phyloP scores from a whole-genome alignment of 1,140 invertebrate genomes.

The Drosophila burlai region DNA sequence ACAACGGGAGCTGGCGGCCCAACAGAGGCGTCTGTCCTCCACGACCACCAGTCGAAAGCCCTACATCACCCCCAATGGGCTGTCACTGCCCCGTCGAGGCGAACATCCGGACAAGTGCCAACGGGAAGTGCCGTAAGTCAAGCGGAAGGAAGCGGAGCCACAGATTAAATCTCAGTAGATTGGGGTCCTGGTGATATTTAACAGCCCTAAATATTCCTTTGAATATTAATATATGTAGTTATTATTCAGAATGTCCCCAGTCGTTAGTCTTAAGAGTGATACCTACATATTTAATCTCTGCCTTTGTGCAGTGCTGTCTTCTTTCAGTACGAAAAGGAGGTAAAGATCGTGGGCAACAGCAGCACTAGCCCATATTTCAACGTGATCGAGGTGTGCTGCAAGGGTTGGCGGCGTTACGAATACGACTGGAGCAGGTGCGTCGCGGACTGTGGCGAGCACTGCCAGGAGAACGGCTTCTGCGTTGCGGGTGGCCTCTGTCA shows the following conservation, averaged over 20 bases:
- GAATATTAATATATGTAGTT: background rate
- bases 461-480: slow-evolving; percentile 87
- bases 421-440: slow-evolving; percentile 87
- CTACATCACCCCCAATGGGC: slow-evolving; percentile 62
- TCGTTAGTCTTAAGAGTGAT: background rate
- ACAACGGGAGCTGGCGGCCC: slow-evolving; percentile 55
- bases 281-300: background rate
- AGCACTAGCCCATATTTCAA: slow-evolving; percentile 57
- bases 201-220: background rate
- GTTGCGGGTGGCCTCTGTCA: slow-evolving; percentile 87
- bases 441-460: slow-evolving; percentile 87
- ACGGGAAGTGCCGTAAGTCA: slow-evolving; percentile 81
- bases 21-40: slow-evolving; percentile 57
- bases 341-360: slow-evolving; percentile 75
- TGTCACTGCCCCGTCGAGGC: slow-evolving; percentile 70
- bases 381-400: slow-evolving; percentile 87
- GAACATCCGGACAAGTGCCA: slow-evolving; percentile 69
- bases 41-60: slow-evolving; percentile 70
- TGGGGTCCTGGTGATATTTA: background rate
- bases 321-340: slow-evolving; percentile 78
- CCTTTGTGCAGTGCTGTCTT: slow-evolving; percentile 63
- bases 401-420: slow-evolving; percentile 87
- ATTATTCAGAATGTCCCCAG: too few relatives aligned
- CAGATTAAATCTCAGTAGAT: background rate
- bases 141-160: background rate